Base-by-base conservation (phyloP, 2,113 vertebrate genomes). In the Emberiza fucata region DNA sequence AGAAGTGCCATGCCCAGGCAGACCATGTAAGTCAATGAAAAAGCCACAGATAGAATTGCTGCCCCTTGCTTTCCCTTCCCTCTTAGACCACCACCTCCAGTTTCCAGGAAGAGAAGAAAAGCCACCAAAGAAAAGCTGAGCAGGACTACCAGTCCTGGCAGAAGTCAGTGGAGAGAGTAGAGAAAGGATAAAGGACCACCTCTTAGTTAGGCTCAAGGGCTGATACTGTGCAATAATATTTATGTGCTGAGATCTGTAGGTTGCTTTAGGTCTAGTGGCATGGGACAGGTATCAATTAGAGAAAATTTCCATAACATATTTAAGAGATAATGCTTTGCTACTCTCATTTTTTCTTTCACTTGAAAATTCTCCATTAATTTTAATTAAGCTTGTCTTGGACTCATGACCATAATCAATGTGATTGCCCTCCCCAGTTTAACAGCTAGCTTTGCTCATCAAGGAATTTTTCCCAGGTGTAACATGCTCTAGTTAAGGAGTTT, bases 341-440 rank as follows among this genome's bases (percentile, higher is more conserved):
- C 11, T 25, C 7, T 56, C 16, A 59, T 60, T 37, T 19, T 60
- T 66, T 66, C 50, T 79, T 88, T 60, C 69, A 70, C 64, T 86
- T 94, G 59, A 79, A 95, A 79, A 88, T 68, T 95, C 68, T 94
- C 69, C 69, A 84, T n/a, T 95, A 81, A 71, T 91, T 96, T 96
- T 94, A 94, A 96, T 96, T 97, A 95, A 96, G 40, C 56, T 88
- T 94, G 83, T 84, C 83, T 94, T 92, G 86, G 91, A 92, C 88
- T 92, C 60, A 84, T 86, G 94, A 91, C 92, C 86, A 25, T 90
- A 92, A 94, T 94, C 86, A 91, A 48, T 86, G 65, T 71, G 77
- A 79, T 23, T 22, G 12, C 20, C 12, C 69, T 37, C 22, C 51
- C 33, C 77, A 44, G 25, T 96, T 90, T 94, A 94, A 84, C 68